Base-by-base conservation (phyloP, 2,113 vertebrate genomes). In the Miniopterus natalensis region DNA sequence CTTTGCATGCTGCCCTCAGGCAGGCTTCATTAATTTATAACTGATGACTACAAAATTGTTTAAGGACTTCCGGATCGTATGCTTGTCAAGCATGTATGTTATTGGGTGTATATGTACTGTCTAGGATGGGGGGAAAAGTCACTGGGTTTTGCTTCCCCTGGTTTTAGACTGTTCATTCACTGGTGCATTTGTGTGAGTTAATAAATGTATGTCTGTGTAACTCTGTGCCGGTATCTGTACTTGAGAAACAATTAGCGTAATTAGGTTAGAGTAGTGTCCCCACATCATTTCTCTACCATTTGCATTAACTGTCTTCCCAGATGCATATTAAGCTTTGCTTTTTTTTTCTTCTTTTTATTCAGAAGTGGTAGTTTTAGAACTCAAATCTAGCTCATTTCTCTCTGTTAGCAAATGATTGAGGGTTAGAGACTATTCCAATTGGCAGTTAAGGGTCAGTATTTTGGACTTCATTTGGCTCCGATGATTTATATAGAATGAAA, bases 381-480 rank as follows among this genome's bases (percentile, higher is more conserved):
- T 88, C 70, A 92, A 96, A 84, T 68, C 66, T 77, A 36, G 23
- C 57, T 96, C 18, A 83, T 95, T 96, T 53, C 66, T 96, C 92
- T 53, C 17, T 57, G 96, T 96, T 83, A 97, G 63, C 73, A 84
- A 92, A 81, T 94, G 73, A 88, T 15, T 75, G 91, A 97, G 75
- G 84, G 59, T 77, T 95, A 71, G 18, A 68, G 47, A 53, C 71
- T 94, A 70, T 85, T 95, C 27, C 57, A 95, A 40, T 20, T 87
- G 80, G 55, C 84, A 95, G 85, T 63, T 71, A 94, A 90, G 65
- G 95, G 84, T 89, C 90, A 88, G 88, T 84, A 88, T 94, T 96
- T 93, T 91, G 36, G 83, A 94, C 36, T 93, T 78, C 91, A 92
- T 97, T 95, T 97, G 94, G 84, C 70, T 95, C 84, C 45, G 68